Evolutionary conservation across 2,888 invertebrate genomes (phyloP), one percentile per base, ranked within the genome.

Genomic region (Tanypteryx hageni): DNA sequence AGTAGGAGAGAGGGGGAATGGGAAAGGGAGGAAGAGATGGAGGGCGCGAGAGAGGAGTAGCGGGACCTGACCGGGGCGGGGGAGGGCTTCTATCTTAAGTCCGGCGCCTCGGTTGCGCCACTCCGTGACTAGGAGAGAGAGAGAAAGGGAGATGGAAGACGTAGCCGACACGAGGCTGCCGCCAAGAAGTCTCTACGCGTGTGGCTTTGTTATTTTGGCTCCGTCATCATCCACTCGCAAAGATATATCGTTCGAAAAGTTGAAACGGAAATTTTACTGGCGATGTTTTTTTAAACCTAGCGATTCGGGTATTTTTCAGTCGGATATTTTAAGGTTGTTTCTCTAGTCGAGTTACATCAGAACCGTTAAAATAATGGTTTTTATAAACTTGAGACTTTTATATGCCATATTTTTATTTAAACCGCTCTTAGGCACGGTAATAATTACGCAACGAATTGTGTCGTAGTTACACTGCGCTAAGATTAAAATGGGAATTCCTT

Each of bases 71-170:
- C 44, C 44, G 89, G 18, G 84, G 84, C n/a, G 59, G 89, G 61
- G 68, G 64, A 68, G 89, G 89, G 64, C 89, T n/a, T 56, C 31
- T 59, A 31, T 58, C 64, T n/a, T 16, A 3, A 56, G 16, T 56
- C 68, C 18, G 89, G 89, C 89, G 89, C 89, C 89, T 44, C 5
- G 8, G 27, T 89, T 89, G 68, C 89, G 61, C 18, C 89, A 89
- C 61, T 44, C n/a, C 83, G 83, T 83, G 8, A 44, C 44, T 16
- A 57, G 57, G 27, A 83, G 18, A n/a, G 83, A 3, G 31, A 31
- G 82, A 16, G 82, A 4, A 4, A 18, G 86, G 27, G 86, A 61
- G 44, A 31, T 27, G 61, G 61, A 18, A 31, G 61, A 44, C 44
- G 5, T n/a, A n/a, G n/a, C n/a, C 44, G 44, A 44, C 44, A 44